Evolutionary conservation across 2,797 vertebrate genomes (phyloP).

Genomic region (Vultur gryphus): DNA sequence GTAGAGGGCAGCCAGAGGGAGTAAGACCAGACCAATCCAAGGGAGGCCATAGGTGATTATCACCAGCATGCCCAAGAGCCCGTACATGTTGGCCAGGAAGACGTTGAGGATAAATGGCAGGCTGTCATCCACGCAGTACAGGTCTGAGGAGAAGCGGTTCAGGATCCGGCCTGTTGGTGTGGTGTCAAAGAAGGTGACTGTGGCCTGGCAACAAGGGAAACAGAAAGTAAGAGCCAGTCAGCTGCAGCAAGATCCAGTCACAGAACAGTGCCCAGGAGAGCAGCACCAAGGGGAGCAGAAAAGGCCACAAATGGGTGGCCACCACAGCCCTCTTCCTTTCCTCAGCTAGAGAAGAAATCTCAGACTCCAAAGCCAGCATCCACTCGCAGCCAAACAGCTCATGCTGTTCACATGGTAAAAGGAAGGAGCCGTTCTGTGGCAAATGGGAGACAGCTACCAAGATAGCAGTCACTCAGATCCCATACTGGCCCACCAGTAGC

Average conservation of each 20-base stretch:
- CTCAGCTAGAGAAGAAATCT: neutral
- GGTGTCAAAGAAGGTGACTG: conserved; percentile 88
- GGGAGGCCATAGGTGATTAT: conserved; percentile 88
- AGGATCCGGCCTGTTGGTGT: conserved; percentile 88
- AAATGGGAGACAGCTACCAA: neutral
- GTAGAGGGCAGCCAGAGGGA: conserved; percentile 84
- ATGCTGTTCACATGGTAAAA: neutral
- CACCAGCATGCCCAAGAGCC: conserved; percentile 86
- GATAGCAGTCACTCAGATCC: neutral
- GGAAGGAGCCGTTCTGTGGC: neutral
- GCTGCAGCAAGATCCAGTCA: neutral
- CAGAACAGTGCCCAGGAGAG: neutral
- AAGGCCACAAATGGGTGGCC: neutral
- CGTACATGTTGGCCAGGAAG: conserved; percentile 83
- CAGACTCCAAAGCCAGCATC: neutral
- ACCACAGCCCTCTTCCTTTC: neutral
- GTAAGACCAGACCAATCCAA: conserved; percentile 84
- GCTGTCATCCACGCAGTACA: conserved; percentile 88
- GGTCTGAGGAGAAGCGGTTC: conserved; percentile 94
- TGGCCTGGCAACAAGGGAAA: conserved; percentile 76
- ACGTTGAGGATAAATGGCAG: conserved; percentile 95
- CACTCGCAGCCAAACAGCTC: neutral
- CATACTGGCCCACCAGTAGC: neutral
- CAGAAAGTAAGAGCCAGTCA: neutral
- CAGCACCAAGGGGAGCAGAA: neutral